phyloP scores from a whole-genome alignment of 2,797 vertebrate species.

The Pseudocheirus occidentalis region DNA sequence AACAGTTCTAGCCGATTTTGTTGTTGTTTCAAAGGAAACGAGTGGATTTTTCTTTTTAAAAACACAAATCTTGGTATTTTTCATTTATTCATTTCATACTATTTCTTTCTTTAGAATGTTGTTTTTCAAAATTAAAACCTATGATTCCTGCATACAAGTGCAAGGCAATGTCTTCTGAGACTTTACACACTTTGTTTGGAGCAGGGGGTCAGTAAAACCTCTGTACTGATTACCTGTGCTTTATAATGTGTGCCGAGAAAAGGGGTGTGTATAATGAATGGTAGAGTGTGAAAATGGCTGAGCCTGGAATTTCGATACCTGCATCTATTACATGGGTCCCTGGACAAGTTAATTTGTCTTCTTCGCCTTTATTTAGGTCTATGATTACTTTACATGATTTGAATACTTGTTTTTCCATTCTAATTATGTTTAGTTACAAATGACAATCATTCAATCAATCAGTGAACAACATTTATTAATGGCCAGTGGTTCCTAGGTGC shows the following conservation, averaged over 20 bases:
- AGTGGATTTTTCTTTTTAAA: background rate
- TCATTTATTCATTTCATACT: background rate
- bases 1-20: background rate
- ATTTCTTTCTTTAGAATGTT: background rate
- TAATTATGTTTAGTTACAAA: constrained; percentile 2
- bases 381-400: constrained; percentile 20
- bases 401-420: constrained; percentile 26
- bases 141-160: background rate
- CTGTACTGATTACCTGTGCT: background rate
- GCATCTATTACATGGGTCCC: background rate
- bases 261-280: background rate
- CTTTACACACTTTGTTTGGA: background rate
- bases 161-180: background rate
- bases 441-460: background rate
- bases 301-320: background rate
- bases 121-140: background rate
- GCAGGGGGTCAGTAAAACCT: background rate
- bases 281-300: background rate
- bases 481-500: background rate
- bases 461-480: constrained; percentile 43
- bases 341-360: background rate
- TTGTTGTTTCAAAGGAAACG: background rate
- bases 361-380: too few relatives aligned
- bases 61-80: background rate
- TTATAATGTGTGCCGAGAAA: background rate